A percentile compares a stretch with the other conserved stretches of the same genome.
phyloP scores from a whole-genome alignment of 2,113 vertebrate species.

The Alces alces region DNA sequence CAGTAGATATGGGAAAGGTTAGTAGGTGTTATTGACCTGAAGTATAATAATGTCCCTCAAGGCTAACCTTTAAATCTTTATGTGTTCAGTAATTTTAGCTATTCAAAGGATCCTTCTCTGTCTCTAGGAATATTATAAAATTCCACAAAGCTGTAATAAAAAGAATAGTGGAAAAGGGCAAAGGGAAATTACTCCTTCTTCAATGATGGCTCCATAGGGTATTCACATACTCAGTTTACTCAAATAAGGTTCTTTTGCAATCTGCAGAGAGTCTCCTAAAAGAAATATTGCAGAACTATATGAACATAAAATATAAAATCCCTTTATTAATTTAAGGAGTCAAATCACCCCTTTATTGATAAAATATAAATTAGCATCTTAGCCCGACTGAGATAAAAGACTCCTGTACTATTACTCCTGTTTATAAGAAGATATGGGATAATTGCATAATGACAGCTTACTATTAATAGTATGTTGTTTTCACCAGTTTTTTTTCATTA shows the following conservation, averaged over 20 bases:
- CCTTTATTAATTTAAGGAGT: slow-evolving; percentile 29
- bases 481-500: not conserved
- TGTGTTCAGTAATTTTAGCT: slow-evolving; percentile 70
- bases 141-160: slow-evolving; percentile 72
- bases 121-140: slow-evolving; percentile 76
- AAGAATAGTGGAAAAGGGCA: slow-evolving; percentile 74
- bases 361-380: slow-evolving; percentile 42
- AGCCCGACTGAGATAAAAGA: not conserved
- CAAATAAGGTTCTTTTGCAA: slow-evolving; percentile 23
- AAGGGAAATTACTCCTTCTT: slow-evolving; percentile 71
- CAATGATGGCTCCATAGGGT: slow-evolving; percentile 57
- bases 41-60: slow-evolving; percentile 74
- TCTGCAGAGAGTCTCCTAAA: not conserved
- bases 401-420: not conserved
- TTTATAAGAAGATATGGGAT: not conserved
- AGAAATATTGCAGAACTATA: slow-evolving; percentile 32
- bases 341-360: slow-evolving; percentile 37
- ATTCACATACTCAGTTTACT: slow-evolving; percentile 43
- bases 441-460: not conserved
- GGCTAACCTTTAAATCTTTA: slow-evolving; percentile 81
- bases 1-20: slow-evolving; percentile 73
- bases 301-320: slow-evolving; percentile 13
- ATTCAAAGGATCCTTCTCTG: slow-evolving; percentile 69
- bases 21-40: slow-evolving; percentile 76
- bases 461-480: not conserved